phyloP scores from a whole-genome alignment of 2,113 vertebrate genomes.

The Upupa epops region DNA sequence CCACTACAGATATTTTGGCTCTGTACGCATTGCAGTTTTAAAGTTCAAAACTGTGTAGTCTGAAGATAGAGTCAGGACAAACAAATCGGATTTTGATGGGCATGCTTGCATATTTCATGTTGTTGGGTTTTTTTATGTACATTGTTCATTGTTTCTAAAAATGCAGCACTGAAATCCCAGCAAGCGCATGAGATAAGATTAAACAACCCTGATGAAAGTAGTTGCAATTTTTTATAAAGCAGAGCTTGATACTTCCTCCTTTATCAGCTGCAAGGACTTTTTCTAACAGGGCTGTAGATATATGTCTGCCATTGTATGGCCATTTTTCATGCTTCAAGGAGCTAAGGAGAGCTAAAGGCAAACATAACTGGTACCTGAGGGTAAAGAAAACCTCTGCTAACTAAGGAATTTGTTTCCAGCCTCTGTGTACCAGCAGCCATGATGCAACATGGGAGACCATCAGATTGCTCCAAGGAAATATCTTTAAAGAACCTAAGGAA shows the following conservation, averaged over 20 bases:
- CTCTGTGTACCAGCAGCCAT: not conserved
- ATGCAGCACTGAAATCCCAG: not conserved
- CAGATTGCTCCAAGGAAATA: not conserved
- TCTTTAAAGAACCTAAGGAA: constrained; percentile 6
- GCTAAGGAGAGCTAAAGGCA: not conserved
- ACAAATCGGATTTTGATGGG: not conserved
- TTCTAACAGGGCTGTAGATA: not conserved
- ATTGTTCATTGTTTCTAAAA: not conserved
- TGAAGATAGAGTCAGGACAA: not conserved
- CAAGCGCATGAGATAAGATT: not conserved
- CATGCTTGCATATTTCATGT: not conserved
- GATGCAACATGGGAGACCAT: not conserved
- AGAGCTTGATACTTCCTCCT: not conserved
- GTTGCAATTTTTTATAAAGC: not conserved
- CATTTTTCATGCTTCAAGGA: not conserved
- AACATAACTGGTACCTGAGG: not conserved
- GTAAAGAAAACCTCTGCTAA: not conserved
- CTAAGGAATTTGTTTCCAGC: not conserved
- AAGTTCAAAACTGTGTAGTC: not conserved
- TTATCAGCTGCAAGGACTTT: not conserved
- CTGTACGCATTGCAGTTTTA: not conserved
- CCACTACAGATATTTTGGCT: not conserved
- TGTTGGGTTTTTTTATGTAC: not conserved
- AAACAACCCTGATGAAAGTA: not conserved
- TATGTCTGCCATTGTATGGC: not conserved